These are phyloP conservation scores for Drosophila azteca DNA, from an alignment of 1,140 invertebrate genomes.

Conservation along the genomic window DNA sequence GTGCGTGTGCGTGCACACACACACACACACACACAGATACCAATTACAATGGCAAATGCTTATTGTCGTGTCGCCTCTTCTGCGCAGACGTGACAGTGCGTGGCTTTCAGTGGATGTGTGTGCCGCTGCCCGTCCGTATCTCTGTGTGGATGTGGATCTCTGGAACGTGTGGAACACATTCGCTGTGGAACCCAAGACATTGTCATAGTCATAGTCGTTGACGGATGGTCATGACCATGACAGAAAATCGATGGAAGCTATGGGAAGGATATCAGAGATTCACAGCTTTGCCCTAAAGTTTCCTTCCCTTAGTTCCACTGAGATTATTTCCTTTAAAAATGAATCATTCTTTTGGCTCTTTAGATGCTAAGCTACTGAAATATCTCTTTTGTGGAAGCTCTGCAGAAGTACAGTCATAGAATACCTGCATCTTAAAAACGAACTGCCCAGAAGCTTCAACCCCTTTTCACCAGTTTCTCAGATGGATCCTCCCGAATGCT, in stretches of 20 bases:
- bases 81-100: constrained; percentile 65
- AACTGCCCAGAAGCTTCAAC: too few species aligned
- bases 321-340: too few species aligned
- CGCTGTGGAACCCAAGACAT: constrained; percentile 22
- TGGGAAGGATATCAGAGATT: too few species aligned
- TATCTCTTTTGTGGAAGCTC: too few species aligned
- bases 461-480: neutral
- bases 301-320: too few species aligned
- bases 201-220: neutral
- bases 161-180: constrained; percentile 48
- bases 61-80: constrained; percentile 40
- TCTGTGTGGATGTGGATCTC: constrained; percentile 21
- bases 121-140: constrained; percentile 1
- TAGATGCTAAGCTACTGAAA: too few species aligned
- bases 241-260: too few species aligned
- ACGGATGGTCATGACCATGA: neutral
- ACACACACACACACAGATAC: constrained; percentile 28
- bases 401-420: too few species aligned
- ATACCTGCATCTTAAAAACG: too few species aligned
- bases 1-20: constrained; percentile 55
- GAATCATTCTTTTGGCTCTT: too few species aligned
- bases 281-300: too few species aligned
- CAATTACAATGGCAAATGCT: constrained; percentile 52
- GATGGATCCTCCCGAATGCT: neutral
- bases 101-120: constrained; percentile 15